Evolutionary conservation across 35 echinoderm and acorn worm genomes (phyloP).

Genomic region (Ptychodera flava): DNA sequence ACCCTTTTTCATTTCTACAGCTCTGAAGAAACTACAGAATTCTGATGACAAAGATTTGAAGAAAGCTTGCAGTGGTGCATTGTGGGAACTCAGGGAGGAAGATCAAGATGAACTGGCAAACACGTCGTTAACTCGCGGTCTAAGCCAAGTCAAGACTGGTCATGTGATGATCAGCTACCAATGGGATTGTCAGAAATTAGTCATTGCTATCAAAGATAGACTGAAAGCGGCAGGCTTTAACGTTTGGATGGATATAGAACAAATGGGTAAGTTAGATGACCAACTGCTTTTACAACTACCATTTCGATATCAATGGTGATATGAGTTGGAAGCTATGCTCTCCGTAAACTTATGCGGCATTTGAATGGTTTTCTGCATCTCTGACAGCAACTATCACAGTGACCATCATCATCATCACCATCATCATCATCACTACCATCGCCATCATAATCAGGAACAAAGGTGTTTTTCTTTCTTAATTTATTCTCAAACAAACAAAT

Average conservation of each 20-base stretch:
- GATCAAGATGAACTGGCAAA: not conserved
- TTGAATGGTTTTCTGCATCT: too few species aligned
- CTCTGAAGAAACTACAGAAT: not conserved
- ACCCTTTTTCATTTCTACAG: too few species aligned
- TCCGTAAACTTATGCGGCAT: too few species aligned
- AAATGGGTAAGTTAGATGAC: conserved; percentile 27
- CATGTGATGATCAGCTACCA: conserved; percentile 56
- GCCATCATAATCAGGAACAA: too few species aligned
- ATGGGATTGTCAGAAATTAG: conserved; percentile 28
- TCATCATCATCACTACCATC: too few species aligned
- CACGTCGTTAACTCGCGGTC: not conserved
- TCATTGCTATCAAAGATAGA: conserved; percentile 14
- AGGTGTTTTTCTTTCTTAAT: too few species aligned
- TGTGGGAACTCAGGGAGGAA: not conserved
- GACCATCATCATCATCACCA: too few species aligned
- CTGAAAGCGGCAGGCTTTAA: conserved; percentile 27
- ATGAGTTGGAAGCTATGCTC: too few species aligned
- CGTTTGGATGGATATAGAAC: conserved; percentile 41
- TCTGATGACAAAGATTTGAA: not conserved
- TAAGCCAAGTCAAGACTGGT: not conserved
- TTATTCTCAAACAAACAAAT: too few species aligned
- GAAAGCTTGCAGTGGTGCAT: not conserved
- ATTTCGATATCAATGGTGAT: too few species aligned
- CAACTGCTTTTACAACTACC: too few species aligned
- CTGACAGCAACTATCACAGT: too few species aligned